phyloP scores from a whole-genome alignment of 2,113 vertebrate genomes.

The Sylvilagus bachmani region DNA sequence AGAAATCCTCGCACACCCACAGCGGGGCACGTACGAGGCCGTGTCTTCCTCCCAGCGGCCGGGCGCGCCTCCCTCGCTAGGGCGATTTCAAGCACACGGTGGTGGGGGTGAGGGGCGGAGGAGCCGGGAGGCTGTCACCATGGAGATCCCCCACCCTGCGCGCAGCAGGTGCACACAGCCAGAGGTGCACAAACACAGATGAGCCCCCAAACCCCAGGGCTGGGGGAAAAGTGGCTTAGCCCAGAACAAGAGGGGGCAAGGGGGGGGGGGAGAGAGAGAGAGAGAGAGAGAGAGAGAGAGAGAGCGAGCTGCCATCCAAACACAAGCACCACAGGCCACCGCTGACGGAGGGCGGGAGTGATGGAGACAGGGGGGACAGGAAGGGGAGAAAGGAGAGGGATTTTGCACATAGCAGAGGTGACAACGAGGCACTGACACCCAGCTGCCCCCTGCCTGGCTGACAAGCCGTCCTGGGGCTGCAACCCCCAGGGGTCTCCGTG shows the following conservation, averaged over 20 bases:
- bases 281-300: no score
- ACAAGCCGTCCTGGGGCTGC: no score
- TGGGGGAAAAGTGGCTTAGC: background rate
- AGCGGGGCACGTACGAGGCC: background rate
- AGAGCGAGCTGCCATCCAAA: no score
- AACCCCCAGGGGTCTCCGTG: no score
- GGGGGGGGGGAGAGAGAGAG: no score
- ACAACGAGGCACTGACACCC: accelerated
- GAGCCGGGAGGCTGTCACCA: accelerated
- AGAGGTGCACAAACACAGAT: accelerated
- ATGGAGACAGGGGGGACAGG: no score
- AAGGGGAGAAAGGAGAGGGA: no score
- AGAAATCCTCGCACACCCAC: background rate
- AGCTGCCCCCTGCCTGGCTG: no score
- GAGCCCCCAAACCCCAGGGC: accelerated
- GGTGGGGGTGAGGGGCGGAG: background rate
- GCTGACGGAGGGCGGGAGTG: no score
- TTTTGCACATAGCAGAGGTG: background rate
- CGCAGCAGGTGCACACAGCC: no score
- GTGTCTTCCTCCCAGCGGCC: background rate
- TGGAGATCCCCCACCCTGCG: no score
- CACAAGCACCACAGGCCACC: no score
- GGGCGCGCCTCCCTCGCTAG: accelerated
- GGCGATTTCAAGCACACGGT: background rate
- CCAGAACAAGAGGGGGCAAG: background rate